These are phyloP conservation scores for Congeria kusceri DNA, from an alignment of 2,888 invertebrate species.

Conservation along the genomic window DNA sequence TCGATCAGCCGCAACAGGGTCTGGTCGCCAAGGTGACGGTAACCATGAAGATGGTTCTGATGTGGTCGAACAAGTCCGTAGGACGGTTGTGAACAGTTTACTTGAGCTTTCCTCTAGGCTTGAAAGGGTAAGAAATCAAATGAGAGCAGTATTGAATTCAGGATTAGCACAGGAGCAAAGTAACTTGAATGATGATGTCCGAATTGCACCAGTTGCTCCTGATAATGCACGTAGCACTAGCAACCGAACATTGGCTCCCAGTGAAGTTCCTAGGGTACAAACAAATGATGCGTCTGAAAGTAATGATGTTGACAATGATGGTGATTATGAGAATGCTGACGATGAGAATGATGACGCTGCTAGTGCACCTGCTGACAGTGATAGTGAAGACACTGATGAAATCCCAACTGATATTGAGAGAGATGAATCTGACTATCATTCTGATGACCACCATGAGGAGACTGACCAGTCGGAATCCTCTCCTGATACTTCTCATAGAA, in stretches of 20 bases:
- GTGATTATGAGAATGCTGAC: background rate
- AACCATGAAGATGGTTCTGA: slow-evolving; percentile 39
- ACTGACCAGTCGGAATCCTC: background rate
- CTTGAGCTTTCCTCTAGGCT: slow-evolving; percentile 57
- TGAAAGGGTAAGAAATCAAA: slow-evolving; percentile 54
- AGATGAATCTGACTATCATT: slow-evolving; percentile 19
- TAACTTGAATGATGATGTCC: slow-evolving; percentile 46
- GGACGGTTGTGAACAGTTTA: slow-evolving; percentile 56
- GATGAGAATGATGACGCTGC: slow-evolving; percentile 9
- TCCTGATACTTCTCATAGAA: too few species aligned
- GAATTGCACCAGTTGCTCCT: slow-evolving; percentile 43
- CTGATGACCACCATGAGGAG: slow-evolving; percentile 20
- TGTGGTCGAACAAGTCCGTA: slow-evolving; percentile 59
- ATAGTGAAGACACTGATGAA: background rate
- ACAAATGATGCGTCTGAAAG: background rate
- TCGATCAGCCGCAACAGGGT: background rate
- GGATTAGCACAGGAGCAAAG: slow-evolving; percentile 43
- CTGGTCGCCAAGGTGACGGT: slow-evolving; percentile 2
- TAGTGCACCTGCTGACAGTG: background rate
- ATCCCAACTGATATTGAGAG: slow-evolving; percentile 4
- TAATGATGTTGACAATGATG: background rate
- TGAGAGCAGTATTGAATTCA: slow-evolving; percentile 56
- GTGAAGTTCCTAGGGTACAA: background rate
- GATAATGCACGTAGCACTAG: slow-evolving; percentile 39
- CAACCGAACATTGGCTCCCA: background rate